Evolutionary conservation across 2,113 vertebrate genomes (phyloP).

Genomic region (Heloderma charlesbogerti): DNA sequence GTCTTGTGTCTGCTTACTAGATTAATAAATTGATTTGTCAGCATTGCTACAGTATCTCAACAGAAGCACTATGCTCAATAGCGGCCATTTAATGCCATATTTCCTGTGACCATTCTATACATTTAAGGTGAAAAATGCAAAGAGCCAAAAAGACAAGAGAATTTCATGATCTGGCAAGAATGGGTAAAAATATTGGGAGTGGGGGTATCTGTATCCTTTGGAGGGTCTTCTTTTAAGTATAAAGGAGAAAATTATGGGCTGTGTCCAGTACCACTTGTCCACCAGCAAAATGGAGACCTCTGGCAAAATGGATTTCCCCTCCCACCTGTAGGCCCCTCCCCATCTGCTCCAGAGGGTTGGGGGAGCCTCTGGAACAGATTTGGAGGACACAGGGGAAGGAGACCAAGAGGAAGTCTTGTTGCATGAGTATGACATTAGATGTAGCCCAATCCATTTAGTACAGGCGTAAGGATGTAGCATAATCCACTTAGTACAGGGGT

Average conservation of each 20-base stretch:
- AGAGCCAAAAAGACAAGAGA: background rate
- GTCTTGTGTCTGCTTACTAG: background rate
- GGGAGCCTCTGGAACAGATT: background rate
- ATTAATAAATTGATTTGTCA: background rate
- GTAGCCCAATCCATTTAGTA: background rate
- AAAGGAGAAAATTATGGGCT: background rate
- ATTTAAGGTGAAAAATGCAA: background rate
- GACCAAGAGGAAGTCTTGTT: background rate
- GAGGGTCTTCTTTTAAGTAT: background rate
- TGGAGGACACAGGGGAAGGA: background rate
- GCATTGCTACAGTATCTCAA: background rate
- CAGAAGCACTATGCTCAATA: background rate
- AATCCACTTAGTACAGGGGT: background rate
- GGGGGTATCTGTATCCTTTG: background rate
- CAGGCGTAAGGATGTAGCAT: background rate
- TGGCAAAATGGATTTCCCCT: background rate
- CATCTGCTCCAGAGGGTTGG: background rate
- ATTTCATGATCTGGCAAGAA: background rate
- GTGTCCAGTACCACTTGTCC: background rate
- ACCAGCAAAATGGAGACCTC: background rate
- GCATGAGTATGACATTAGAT: background rate
- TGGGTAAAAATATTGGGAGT: background rate
- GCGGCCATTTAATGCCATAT: background rate
- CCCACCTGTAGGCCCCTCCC: too few relatives aligned
- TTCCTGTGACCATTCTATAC: background rate